Evolutionary conservation across 2,888 invertebrate species (phyloP), one percentile per base, ranked within the genome.

Genomic region (Lasioglossum malachurum): DNA sequence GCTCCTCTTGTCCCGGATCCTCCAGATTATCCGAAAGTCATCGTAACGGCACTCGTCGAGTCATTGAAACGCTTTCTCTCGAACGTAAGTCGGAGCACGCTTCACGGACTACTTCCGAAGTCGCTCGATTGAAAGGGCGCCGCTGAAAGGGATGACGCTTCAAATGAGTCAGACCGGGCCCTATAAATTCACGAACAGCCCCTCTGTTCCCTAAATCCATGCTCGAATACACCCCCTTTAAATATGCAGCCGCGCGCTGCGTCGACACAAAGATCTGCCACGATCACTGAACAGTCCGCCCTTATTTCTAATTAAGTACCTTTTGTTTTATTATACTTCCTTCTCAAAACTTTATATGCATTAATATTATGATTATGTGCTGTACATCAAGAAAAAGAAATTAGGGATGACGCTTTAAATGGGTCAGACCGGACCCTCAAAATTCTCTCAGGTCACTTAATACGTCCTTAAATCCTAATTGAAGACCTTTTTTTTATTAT

Each of bases 1-100:
- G 49, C 14, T 31, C 44, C 41, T 35, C 69, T 16, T 67, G 41
- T 75, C 69, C 79, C 19, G 44, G 46, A 82, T 78, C 23, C 77
- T 75, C 75, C 74, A 75, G 77, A 87, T 80, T 80, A 83, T 80
- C 72, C 71, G 82, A 71, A 86, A 86, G 82, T 86, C 78, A 75
- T 85, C 77, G 53, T 38, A 60, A 49, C n/a, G 38, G 38, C 31
- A 31, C 82, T 75, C 46, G 53, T 75, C 67, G 60, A 78, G 69
- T 72, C 78, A 80, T 84, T 83, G 60, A 75, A 86, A 76, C 41
- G 27, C 72, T 64, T 73, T 31, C 78, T 35, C 38, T 31, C 49
- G 72, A 73, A 75, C 75, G 67, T 53, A 69, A 49, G 73, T 53
- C 60, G 16, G 46, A 82, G 75, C 35, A 53, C 27, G n/a, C 78